Evolutionary conservation across 2,888 invertebrate genomes (phyloP).

Genomic region (Peribatodes rhomboidaria): DNA sequence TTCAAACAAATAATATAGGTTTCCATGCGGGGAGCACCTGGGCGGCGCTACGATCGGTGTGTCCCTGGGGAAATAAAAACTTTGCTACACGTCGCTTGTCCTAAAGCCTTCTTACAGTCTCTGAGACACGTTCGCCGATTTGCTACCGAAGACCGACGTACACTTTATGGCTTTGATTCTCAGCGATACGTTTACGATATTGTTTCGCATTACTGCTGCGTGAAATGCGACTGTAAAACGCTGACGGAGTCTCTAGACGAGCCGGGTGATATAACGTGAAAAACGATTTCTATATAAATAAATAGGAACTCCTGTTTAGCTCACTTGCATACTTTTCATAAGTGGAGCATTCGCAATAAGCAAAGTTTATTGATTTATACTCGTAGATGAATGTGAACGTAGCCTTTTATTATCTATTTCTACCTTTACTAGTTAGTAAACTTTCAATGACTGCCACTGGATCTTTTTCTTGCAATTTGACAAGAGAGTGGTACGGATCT

Average conservation of each 20-base stretch:
- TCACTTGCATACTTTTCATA: background rate
- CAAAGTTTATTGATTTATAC: no score
- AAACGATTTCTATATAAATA: constrained; percentile 46
- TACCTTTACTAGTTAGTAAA: no score
- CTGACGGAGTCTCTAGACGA: constrained; percentile 38
- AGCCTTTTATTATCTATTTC: no score
- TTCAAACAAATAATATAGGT: constrained; percentile 86
- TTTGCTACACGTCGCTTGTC: constrained; percentile 85
- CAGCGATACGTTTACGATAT: constrained; percentile 82
- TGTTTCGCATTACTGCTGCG: constrained; percentile 76
- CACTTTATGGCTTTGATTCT: constrained; percentile 83
- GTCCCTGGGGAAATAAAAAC: constrained; percentile 85
- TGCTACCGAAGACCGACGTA: constrained; percentile 76
- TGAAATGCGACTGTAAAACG: constrained; percentile 65
- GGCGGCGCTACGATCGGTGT: constrained; percentile 84
- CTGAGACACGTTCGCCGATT: constrained; percentile 81
- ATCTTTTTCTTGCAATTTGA: no score
- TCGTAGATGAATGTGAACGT: no score
- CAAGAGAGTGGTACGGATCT: no score
- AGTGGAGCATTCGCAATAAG: no score
- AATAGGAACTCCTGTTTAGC: background rate
- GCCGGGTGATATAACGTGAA: constrained; percentile 15
- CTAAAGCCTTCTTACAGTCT: constrained; percentile 83
- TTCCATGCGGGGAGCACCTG: constrained; percentile 82
- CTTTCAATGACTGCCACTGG: no score